phyloP scores from a whole-genome alignment of 2,113 vertebrate genomes.

The Cyprinodon brontotheroides region DNA sequence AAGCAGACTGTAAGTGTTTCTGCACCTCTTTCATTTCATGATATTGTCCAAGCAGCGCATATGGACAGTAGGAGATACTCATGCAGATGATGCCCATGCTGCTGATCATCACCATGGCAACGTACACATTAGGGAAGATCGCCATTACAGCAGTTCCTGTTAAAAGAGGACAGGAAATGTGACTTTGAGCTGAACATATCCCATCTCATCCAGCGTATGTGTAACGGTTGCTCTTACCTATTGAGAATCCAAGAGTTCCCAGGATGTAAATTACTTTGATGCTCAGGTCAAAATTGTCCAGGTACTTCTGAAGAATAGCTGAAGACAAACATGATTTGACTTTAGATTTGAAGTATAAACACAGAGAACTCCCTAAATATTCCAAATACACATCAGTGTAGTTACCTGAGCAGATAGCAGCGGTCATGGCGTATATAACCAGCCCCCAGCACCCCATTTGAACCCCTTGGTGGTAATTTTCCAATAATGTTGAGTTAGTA shows the following conservation, averaged over 20 bases:
- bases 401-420: slow-evolving; percentile 91
- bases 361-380: not conserved
- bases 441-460: slow-evolving; percentile 99
- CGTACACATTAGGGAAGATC: slow-evolving; percentile 93
- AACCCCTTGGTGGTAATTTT: slow-evolving; percentile 89
- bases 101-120: slow-evolving; percentile 97
- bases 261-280: slow-evolving; percentile 95
- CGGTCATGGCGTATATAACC: slow-evolving; percentile 95
- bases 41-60: slow-evolving; percentile 95
- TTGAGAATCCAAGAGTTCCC: slow-evolving; percentile 91
- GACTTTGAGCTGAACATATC: not conserved
- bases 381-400: not conserved
- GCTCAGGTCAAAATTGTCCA: slow-evolving; percentile 96
- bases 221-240: slow-evolving; percentile 49
- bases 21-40: slow-evolving; percentile 93
- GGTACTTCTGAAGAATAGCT: slow-evolving; percentile 96
- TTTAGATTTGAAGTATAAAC: not conserved
- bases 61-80: slow-evolving; percentile 98
- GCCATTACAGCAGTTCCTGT: slow-evolving; percentile 94
- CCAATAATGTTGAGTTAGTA: slow-evolving; percentile 85
- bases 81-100: slow-evolving; percentile 99
- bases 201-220: not conserved
- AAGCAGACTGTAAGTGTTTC: not conserved
- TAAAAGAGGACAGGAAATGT: not conserved
- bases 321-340: slow-evolving; percentile 11